phyloP scores from a whole-genome alignment of 2,888 invertebrate genomes.

The Brachypalpus laphriformis region DNA sequence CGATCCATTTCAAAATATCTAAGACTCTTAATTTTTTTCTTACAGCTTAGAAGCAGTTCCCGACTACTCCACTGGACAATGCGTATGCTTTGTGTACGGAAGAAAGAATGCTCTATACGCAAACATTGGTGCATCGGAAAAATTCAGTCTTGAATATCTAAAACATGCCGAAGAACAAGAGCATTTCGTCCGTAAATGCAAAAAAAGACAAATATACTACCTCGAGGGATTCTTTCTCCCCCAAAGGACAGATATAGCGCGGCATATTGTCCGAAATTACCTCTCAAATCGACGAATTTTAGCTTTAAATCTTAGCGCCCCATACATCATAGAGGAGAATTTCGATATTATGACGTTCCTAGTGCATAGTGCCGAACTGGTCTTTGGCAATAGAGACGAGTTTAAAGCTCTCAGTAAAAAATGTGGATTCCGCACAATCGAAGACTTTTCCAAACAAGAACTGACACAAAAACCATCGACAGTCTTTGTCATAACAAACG shows the following conservation, averaged over 20 bases:
- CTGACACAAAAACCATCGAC: conserved; percentile 78
- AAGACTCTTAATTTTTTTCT: conserved; percentile 18
- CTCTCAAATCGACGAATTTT: conserved; percentile 82
- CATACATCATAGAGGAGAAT: conserved; percentile 83
- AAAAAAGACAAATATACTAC: conserved; percentile 82
- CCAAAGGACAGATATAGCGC: conserved; percentile 82
- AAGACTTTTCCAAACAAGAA: conserved; percentile 75
- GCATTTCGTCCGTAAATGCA: conserved; percentile 77
- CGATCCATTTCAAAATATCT: too few species aligned
- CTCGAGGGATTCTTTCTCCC: conserved; percentile 86
- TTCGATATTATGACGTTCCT: conserved; percentile 82
- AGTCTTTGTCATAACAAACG: conserved; percentile 87
- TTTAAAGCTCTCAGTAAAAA: conserved; percentile 82
- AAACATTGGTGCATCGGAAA: conserved; percentile 84
- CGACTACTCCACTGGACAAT: conserved; percentile 83
- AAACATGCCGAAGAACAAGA: conserved; percentile 75
- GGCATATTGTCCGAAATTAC: conserved; percentile 82
- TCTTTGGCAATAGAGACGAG: conserved; percentile 85
- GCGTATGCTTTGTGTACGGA: conserved; percentile 83
- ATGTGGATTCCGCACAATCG: conserved; percentile 67
- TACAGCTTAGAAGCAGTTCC: conserved; percentile 79
- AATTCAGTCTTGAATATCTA: conserved; percentile 81
- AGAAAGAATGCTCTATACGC: conserved; percentile 84
- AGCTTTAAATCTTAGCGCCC: conserved; percentile 84
- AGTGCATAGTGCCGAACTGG: conserved; percentile 83